phyloP scores from a whole-genome alignment of 1,140 invertebrate genomes.

The Cryptotermes secundus region DNA sequence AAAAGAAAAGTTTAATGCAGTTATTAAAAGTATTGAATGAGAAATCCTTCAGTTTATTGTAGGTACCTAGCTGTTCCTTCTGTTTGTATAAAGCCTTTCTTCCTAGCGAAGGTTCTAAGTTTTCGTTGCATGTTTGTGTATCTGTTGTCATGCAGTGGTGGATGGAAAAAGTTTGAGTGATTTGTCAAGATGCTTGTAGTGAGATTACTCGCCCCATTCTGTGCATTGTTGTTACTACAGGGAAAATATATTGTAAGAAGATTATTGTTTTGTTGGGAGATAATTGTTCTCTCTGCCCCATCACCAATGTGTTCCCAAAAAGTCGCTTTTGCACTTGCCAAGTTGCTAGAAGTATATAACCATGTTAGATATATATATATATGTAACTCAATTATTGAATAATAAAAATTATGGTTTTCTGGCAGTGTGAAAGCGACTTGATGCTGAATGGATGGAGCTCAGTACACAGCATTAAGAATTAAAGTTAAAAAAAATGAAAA shows the following conservation, averaged over 20 bases:
- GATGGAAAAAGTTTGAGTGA: neutral
- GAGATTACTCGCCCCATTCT: neutral
- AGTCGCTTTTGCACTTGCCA: conserved; percentile 14
- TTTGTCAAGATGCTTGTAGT: conserved; percentile 19
- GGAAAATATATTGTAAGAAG: conserved; percentile 16
- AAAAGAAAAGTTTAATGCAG: neutral
- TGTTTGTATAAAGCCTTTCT: neutral
- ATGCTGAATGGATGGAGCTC: conserved; percentile 24
- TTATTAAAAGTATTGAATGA: neutral
- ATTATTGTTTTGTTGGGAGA: conserved; percentile 22
- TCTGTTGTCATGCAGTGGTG: conserved; percentile 3
- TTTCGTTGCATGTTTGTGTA: neutral
- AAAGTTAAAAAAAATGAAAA: neutral
- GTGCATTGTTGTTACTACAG: conserved; percentile 19
- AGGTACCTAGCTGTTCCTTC: neutral
- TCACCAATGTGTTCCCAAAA: conserved; percentile 26
- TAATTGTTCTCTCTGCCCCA: conserved; percentile 17
- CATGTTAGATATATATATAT: neutral
- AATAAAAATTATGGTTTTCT: neutral
- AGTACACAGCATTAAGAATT: conserved; percentile 20
- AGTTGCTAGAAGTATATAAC: conserved; percentile 16
- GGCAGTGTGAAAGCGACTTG: conserved; percentile 26
- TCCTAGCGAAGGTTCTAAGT: neutral
- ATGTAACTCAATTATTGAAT: neutral
- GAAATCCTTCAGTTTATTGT: neutral